These are phyloP conservation scores for Myotis pilosus DNA, from an alignment of 2,797 vertebrate genomes.

Conservation along the genomic window DNA sequence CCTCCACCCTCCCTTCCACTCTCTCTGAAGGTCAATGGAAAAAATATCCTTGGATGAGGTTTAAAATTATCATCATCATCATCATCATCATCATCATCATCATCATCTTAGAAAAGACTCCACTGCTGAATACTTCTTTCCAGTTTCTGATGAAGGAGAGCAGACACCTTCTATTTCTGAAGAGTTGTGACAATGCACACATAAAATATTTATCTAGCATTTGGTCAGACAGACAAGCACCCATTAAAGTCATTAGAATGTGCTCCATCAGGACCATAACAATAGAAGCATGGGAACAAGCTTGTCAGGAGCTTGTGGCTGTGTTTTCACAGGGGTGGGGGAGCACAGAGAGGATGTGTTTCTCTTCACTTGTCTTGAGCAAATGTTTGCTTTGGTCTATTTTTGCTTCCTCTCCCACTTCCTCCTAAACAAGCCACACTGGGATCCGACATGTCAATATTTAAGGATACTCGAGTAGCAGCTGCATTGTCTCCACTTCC, in stretches of 20 bases:
- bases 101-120: not conserved
- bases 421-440: conserved; percentile 67
- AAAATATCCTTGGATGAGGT: no score
- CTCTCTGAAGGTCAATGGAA: no score
- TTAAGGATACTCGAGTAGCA: conserved; percentile 61
- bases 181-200: not conserved
- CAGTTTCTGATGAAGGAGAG: not conserved
- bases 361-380: conserved; percentile 51
- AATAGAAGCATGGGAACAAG: not conserved
- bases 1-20: no score
- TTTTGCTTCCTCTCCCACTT: conserved; percentile 68
- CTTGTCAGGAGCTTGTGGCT: not conserved
- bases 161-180: not conserved
- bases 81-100: no score
- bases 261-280: not conserved
- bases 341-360: not conserved
- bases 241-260: not conserved
- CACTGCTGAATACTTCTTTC: not conserved
- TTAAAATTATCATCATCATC: no score
- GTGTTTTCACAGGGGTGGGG: not conserved
- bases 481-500: conserved; percentile 71
- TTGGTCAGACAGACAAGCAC: not conserved
- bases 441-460: conserved; percentile 61
- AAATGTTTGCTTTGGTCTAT: conserved; percentile 68
- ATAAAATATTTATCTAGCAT: not conserved